phyloP scores from a whole-genome alignment of 2,797 vertebrate species.

The Sebastes diploproa region DNA sequence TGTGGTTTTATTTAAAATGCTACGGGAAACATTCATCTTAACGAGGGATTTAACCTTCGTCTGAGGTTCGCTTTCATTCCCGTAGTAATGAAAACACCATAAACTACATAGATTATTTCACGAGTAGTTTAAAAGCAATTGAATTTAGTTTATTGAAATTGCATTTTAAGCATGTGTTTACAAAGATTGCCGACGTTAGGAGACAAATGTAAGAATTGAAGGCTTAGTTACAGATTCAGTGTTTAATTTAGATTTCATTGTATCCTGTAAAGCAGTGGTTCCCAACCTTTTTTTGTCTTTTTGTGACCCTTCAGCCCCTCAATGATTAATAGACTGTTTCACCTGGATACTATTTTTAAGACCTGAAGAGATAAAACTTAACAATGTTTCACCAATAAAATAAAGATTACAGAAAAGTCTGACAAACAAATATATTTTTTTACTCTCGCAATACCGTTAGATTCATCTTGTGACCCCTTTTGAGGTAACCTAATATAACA shows the following conservation, averaged over 20 bases:
- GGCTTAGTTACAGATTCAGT: neutral
- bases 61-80: slow-evolving; percentile 13
- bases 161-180: slow-evolving; percentile 2
- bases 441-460: neutral
- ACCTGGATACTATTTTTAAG: neutral
- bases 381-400: neutral
- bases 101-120: neutral
- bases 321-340: neutral
- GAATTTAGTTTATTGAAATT: neutral
- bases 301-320: neutral
- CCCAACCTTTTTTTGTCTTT: neutral
- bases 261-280: neutral
- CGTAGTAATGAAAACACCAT: slow-evolving; percentile 5
- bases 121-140: neutral
- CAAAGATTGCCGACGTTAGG: neutral
- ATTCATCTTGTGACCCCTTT: neutral
- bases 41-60: slow-evolving; percentile 3
- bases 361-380: neutral
- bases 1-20: slow-evolving; percentile 28
- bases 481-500: too few relatives aligned
- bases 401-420: neutral
- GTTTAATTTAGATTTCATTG: neutral
- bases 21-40: slow-evolving; percentile 3
- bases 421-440: neutral
- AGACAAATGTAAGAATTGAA: neutral